A percentile compares a stretch with the other conserved stretches of the same genome.
These are phyloP conservation scores for Clanis bilineata DNA, from an alignment of 2,888 invertebrate species.

Conservation along the genomic window DNA sequence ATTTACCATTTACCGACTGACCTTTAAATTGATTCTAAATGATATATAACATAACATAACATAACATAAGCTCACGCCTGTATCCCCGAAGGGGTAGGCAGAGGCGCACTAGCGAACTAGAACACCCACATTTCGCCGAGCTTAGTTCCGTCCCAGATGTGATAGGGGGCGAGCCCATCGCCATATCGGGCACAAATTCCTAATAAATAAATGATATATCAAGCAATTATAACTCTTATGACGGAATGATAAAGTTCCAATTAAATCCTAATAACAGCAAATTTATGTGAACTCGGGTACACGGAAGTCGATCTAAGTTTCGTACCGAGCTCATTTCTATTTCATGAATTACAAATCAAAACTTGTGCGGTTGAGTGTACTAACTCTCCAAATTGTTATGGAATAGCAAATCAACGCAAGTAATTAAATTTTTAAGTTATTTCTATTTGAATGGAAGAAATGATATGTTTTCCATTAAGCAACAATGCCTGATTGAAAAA, in stretches of 20 bases:
- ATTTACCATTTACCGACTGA: not conserved
- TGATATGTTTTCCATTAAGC: not conserved
- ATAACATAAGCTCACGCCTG: too few relatives aligned
- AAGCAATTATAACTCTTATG: not conserved
- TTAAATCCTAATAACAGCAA: not conserved
- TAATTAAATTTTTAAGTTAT: not conserved
- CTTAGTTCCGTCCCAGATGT: too few relatives aligned
- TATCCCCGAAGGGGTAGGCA: too few relatives aligned
- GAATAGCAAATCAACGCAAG: not conserved
- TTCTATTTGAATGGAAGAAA: not conserved
- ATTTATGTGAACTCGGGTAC: not conserved
- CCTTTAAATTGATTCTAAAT: not conserved
- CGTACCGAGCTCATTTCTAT: slow-evolving; percentile 47
- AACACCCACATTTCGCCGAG: too few relatives aligned
- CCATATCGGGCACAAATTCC: too few relatives aligned
- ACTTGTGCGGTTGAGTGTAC: slow-evolving; percentile 10
- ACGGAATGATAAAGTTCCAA: not conserved
- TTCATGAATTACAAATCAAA: slow-evolving; percentile 53
- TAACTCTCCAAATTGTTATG: not conserved
- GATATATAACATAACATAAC: too few relatives aligned
- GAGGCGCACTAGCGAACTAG: too few relatives aligned
- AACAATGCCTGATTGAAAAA: too few relatives aligned
- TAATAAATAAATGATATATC: too few relatives aligned
- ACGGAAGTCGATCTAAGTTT: slow-evolving; percentile 56
- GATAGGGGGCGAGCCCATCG: too few relatives aligned